A percentile compares a stretch with the other conserved stretches of the same genome.
Evolutionary conservation across 2,113 vertebrate genomes (phyloP).

Genomic region (Megalops atlanticus): DNA sequence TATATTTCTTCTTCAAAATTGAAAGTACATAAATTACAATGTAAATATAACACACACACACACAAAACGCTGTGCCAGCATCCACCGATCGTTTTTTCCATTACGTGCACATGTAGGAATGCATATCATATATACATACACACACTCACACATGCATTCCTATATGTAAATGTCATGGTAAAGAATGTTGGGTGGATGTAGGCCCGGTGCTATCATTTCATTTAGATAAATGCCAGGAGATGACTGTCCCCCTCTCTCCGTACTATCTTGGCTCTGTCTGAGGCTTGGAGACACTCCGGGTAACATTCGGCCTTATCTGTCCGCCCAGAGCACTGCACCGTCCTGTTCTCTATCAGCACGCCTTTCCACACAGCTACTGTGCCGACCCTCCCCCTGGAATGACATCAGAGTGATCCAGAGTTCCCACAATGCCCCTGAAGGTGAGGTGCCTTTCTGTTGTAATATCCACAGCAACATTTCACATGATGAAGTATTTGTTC

Average conservation of each 20-base stretch:
- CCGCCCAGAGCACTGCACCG: constrained; percentile 5
- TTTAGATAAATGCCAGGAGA: constrained; percentile 18
- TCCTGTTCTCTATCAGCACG: constrained; percentile 18
- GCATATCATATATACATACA: too few relatives aligned
- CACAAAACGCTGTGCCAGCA: too few relatives aligned
- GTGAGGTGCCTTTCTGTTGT: neutral
- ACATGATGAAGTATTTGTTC: too few relatives aligned
- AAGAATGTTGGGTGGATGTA: constrained; percentile 1
- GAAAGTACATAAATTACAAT: too few relatives aligned
- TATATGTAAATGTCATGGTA: neutral
- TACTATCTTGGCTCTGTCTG: constrained; percentile 5
- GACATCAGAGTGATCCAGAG: neutral
- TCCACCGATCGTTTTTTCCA: too few relatives aligned
- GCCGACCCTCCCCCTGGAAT: neutral
- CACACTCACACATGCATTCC: too few relatives aligned
- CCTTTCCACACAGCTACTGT: constrained; percentile 11
- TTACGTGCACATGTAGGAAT: too few relatives aligned
- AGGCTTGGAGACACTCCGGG: constrained; percentile 13
- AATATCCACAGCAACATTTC: too few relatives aligned
- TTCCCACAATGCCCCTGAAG: constrained; percentile 6
- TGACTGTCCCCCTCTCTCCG: constrained; percentile 14
- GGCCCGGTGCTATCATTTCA: neutral
- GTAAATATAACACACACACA: too few relatives aligned
- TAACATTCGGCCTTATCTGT: neutral
- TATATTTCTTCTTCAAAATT: too few relatives aligned